Evolutionary conservation across 2,888 invertebrate species (phyloP), one percentile per base, ranked within the genome.

Genomic region (Ormyrus pomaceus): DNA sequence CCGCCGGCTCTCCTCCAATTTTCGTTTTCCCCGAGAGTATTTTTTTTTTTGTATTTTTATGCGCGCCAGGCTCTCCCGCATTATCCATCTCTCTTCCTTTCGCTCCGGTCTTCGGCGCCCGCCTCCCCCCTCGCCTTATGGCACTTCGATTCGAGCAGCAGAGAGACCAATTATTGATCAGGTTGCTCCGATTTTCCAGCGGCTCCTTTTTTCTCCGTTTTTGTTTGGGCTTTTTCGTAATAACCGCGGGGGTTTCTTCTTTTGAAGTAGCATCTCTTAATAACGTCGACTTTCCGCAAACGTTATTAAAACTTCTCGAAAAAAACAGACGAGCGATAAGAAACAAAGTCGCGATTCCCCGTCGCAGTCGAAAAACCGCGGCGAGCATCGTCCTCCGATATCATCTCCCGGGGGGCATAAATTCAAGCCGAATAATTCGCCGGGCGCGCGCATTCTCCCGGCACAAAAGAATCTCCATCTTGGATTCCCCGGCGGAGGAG

Each of bases 121-220:
- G 56, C 58, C 53, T 59, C 58, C 79, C 55, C 72, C 50, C 70
- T 70, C 66, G 70, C 70, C 70, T 78, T 78, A 73, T 70, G 74
- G 79, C 75, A 70, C 75, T 74, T 79, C 79, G 65, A 59, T 61
- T 71, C 34, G 7, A 6, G 6, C 59, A 65, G 64, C 84, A 85
- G 83, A 85, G 83, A 85, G 82, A 84, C 86, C 84, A 85, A 85
- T 87, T 80, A 80, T 80, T 71, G 79, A 79, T 79, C 75, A 79
- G 53, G 76, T 61, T 62, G 55, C 51, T 68, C 76, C 76, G 71
- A 80, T 76, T 80, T 71, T 19, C 62, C 65, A 56, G 71, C 53
- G 46, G 55, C 58, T 58, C 58, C 51, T n/a, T 46, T 61, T 19
- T 19, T 19, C 19, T 19, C 19, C 19, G 19, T 19, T 19, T 19